A percentile compares a stretch with the other conserved stretches of the same genome.
Conservation (phyloP, 2,888 invertebrate genomes). For the Drosophila paramelanica region DNA sequence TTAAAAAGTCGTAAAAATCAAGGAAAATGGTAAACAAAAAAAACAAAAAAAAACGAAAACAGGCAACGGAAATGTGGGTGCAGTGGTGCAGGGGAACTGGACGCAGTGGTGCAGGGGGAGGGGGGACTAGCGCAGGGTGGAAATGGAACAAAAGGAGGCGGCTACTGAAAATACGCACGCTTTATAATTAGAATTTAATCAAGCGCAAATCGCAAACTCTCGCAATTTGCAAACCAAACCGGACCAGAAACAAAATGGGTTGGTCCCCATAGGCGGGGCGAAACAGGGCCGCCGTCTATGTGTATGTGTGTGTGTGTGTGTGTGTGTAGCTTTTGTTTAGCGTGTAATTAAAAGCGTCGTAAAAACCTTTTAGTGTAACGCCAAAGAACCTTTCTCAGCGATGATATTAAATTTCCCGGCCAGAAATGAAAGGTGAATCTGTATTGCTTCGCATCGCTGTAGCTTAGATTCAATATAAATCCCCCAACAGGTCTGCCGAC, state of each 20-base stretch:
- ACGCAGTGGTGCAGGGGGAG: background rate
- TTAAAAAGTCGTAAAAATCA: conserved; percentile 81
- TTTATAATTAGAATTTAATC: conserved; percentile 82
- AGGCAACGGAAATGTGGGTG: conserved; percentile 19
- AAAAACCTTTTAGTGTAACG: conserved; percentile 74
- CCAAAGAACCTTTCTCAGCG: conserved; percentile 24
- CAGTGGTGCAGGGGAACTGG: conserved; percentile 9
- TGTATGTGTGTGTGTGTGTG: conserved; percentile 22
- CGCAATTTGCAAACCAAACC: conserved; percentile 52
- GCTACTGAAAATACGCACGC: conserved; percentile 70
- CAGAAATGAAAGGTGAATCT: conserved; percentile 22
- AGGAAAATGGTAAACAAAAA: conserved; percentile 70
- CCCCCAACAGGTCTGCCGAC: conserved; percentile 54
- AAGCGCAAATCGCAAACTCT: conserved; percentile 79
- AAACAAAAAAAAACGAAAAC: conserved; percentile 54
- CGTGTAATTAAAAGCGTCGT: conserved; percentile 76
- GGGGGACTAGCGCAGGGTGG: background rate
- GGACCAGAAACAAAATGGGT: conserved; percentile 36
- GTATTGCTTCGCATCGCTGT: conserved; percentile 25
- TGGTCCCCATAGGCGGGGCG: conserved; percentile 11
- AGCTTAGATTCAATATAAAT: conserved; percentile 57
- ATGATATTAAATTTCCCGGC: conserved; percentile 71
- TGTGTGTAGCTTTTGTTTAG: conserved; percentile 69
- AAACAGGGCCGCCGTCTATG: background rate
- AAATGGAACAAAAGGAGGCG: conserved; percentile 14